Evolutionary conservation across 2,113 vertebrate species (phyloP), one percentile per base, ranked within the genome.

Genomic region (Otus sunia): DNA sequence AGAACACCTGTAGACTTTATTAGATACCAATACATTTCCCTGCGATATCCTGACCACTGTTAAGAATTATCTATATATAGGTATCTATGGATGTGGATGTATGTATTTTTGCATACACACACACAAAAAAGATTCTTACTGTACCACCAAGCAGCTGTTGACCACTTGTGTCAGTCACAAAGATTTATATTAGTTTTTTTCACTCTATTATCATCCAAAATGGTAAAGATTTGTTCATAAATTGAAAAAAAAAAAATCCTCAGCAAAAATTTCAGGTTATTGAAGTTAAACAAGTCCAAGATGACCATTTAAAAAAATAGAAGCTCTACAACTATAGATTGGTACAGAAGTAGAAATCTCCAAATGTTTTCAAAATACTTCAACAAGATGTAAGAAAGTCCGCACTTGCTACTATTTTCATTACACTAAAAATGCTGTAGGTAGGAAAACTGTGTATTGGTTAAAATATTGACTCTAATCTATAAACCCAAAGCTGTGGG

Each of bases 91-190:
- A 47, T 71, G 3, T 26, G 11, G 6, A 25, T 30, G 43, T 41
- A 76, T 29, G 15, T 17, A 32, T 62, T 58, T 59, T 53, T 58
- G 15, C 8, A 72, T 0, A 0, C 4, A 50, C 12, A 74, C 9
- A 36, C 9, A 73, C 6, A 10, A 3, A 25, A 29, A 60, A 50
- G 13, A 36, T 26, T 60, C 27, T 53, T 75, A 37, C 5, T 37
- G 9, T n/a, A 58, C 37, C 16, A 71, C 5, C 20, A 32, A 71
- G 34, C 32, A 88, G 27, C 43, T 58, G 15, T 26, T 27, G 25
- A 80, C 32, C 4, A 20, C n/a, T 49, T 5, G 0, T 12, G 5
- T 45, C 12, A 23, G 30, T 43, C 39, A 66, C 13, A 63, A 32
- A 32, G 3, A 67, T 14, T 56, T 45, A 7, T 29, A 52, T 21